Base-by-base conservation (phyloP, 1,140 invertebrate genomes). In the Ylistrum balloti region DNA sequence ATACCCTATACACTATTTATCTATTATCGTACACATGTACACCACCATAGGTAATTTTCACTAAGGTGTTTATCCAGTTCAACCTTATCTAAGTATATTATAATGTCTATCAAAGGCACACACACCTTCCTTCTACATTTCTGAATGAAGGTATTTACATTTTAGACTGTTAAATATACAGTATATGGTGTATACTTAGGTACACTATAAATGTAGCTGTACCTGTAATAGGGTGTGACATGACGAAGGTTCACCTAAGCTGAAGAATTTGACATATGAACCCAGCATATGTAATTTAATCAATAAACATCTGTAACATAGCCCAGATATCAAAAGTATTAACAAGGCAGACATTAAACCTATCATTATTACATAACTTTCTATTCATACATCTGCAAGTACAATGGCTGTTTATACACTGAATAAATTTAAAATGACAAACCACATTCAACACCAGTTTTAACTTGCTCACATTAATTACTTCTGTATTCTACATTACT, bases 211-310 rank as follows among this genome's bases (percentile, higher is more conserved):
- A n/a, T n/a, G n/a, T n/a, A n/a, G n/a, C n/a, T 48, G 45, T 74
- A 74, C 22, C 56, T 74, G 22, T 28, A 74, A 74, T n/a, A 28
- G 56, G 56, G 56, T 74, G 56, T 74, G 56, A 74, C 56, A 74
- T n/a, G 5, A 13, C 13, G 22, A 48, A 48, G 22, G 45, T 48
- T 48, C 45, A 48, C 20, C 45, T 48, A 48, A 17, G 45, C n/a
- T 48, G 45, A 20, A 48, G 45, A 48, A 22, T 48, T 48, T 20
- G 22, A n/a, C 56, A 56, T 20, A 7, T 17, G 17, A n/a, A 74
- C 56, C 9, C 0, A 11, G 56, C n/a, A 74, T 74, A n/a, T 74
- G 56, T 28, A 74, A 3, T 74, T 74, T 28, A 11, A 15, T 20
- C 17, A 20, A 22, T 56, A 56, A 7, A 56, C 13, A 7, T 56